A percentile compares a stretch with the other conserved stretches of the same genome.
These are phyloP conservation scores for Lasioglossum morio DNA, from an alignment of 2,888 invertebrate genomes.

Conservation along the genomic window DNA sequence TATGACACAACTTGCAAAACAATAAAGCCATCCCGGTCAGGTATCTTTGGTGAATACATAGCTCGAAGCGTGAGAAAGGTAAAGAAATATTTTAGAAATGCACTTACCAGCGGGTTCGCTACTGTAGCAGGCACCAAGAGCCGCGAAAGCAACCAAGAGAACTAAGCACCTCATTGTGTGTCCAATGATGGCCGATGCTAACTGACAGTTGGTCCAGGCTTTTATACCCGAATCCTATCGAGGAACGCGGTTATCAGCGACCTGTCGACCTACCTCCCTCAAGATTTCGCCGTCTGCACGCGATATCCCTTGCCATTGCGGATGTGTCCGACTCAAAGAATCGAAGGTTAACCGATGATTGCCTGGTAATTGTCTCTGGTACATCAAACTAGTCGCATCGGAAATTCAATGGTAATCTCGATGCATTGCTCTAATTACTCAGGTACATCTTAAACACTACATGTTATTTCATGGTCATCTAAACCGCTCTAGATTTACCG, in stretches of 20 bases:
- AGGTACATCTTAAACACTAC: background rate
- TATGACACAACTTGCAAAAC: background rate
- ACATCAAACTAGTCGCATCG: background rate
- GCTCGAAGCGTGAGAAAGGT: background rate
- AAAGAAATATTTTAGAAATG: background rate
- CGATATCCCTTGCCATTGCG: slow-evolving; percentile 69
- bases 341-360: slow-evolving; percentile 72
- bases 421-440: background rate
- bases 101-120: slow-evolving; percentile 80
- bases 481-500: background rate
- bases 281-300: slow-evolving; percentile 63
- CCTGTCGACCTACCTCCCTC: slow-evolving; percentile 75
- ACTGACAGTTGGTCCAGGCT: slow-evolving; percentile 63
- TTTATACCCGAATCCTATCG: slow-evolving; percentile 82
- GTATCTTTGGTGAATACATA: background rate
- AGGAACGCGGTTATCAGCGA: slow-evolving; percentile 76
- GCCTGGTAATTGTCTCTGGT: slow-evolving; percentile 25
- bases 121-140: slow-evolving; percentile 76
- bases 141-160: slow-evolving; percentile 80
- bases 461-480: background rate
- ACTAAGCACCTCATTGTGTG: slow-evolving; percentile 80
- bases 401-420: background rate
- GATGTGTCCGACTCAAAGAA: slow-evolving; percentile 50
- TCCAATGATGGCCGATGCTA: slow-evolving; percentile 76
- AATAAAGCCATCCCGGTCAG: background rate